A percentile compares a stretch with the other conserved stretches of the same genome.
Evolutionary conservation across 2,888 invertebrate species (phyloP).

Genomic region (Platypus cylindrus): DNA sequence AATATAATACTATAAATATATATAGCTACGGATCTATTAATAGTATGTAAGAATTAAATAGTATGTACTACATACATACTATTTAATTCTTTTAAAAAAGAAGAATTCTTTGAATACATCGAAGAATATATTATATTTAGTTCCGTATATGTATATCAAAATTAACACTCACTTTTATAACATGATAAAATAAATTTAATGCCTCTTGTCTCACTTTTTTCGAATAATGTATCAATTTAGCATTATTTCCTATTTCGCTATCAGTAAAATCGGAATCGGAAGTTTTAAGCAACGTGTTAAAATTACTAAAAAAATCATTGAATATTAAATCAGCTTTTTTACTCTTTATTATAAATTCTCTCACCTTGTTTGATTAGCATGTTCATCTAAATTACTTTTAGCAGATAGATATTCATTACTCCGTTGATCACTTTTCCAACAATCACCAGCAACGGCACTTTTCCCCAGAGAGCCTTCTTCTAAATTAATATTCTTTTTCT

Average conservation of each 20-base stretch:
- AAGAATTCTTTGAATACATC: too few species aligned
- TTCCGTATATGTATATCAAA: too few species aligned
- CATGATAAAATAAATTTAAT: slow-evolving; percentile 44
- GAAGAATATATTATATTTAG: slow-evolving; percentile 1
- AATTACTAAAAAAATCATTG: neutral
- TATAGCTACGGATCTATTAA: neutral
- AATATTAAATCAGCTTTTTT: neutral
- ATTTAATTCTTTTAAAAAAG: too few species aligned
- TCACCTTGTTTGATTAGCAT: slow-evolving; percentile 5
- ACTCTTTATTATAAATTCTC: neutral
- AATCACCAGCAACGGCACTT: too few species aligned
- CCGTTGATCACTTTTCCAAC: too few species aligned
- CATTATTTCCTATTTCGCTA: slow-evolving; percentile 38
- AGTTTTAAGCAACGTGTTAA: slow-evolving; percentile 30
- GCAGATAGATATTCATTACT: slow-evolving; percentile 19
- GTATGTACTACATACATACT: too few species aligned
- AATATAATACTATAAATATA: slow-evolving; percentile 2
- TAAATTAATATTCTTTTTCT: slow-evolving; percentile 15
- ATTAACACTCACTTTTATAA: slow-evolving; percentile 39
- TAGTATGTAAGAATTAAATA: too few species aligned
- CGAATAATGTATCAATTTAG: slow-evolving; percentile 31
- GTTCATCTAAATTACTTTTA: slow-evolving; percentile 16
- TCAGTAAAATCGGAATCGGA: slow-evolving; percentile 60
- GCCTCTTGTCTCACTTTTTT: slow-evolving; percentile 57
- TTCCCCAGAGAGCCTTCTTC: too few species aligned